Evolutionary conservation across 2,113 vertebrate genomes (phyloP), one percentile per base, ranked within the genome.

Genomic region (Dipodomys ordii): DNA sequence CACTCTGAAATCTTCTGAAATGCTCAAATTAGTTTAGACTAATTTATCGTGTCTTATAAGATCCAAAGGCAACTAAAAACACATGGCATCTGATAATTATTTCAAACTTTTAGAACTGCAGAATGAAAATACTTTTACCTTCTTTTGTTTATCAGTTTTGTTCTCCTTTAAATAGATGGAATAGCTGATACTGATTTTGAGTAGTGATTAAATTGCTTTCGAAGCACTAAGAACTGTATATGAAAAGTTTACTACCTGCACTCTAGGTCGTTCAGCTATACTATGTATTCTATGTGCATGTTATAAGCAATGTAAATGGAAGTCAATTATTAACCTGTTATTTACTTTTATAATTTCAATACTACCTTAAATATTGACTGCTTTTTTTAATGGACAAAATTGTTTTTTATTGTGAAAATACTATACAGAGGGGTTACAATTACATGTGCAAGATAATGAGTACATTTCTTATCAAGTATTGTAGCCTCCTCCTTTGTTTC

Each of bases 331-430:
- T 83, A 23, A 60, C 7, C 74, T 30, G 1, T 18, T 71, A 5
- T 84, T 71, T 67, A 28, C 16, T 90, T 68, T 77, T 76, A 57
- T 57, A 80, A 67, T 88, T 83, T 84, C 57, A 92, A 27, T 39
- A 90, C 23, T 28, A n/a, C 65, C 23, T 69, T 73, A 90, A 80
- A 64, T 28, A 69, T 57, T 86, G 1, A 4, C 57, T 71, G 11
- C 25, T 18, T 64, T 92, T 46, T 39, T 39, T 39, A 39, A 39
- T 39, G 39, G 39, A 6, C 39, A 39, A 39, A 39, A 39, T 39
- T 39, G 39, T 39, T 39, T 39, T 39, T 39, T 39, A 39, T 39
- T 39, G 39, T 39, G 39, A 39, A 39, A 39, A 39, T 39, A 39
- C 39, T 39, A 5, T 39, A 39, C 39, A 39, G 39, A 39, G 5